These are phyloP conservation scores for Lemur catta DNA, from an alignment of 2,797 vertebrate species.

Conservation along the genomic window DNA sequence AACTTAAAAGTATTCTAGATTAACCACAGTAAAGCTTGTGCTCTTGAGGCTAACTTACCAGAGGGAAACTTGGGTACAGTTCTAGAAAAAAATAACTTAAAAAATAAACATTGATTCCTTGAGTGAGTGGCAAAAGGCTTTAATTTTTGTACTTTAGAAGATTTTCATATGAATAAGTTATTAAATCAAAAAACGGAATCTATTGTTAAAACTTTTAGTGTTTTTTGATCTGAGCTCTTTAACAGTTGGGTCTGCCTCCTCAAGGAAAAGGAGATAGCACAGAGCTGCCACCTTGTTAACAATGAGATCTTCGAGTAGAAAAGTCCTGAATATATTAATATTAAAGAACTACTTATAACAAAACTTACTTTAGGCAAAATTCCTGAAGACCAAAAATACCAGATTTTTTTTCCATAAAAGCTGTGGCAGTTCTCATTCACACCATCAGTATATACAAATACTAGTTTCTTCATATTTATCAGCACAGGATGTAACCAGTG, in stretches of 20 bases:
- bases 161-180: slow-evolving; percentile 11
- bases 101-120: background rate
- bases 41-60: background rate
- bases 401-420: background rate
- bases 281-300: background rate
- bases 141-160: slow-evolving; percentile 27
- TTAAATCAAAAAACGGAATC: background rate
- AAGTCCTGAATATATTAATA: background rate
- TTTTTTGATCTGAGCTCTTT: background rate
- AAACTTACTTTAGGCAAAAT: slow-evolving; percentile 27
- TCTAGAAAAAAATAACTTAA: background rate
- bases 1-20: background rate
- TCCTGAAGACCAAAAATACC: background rate
- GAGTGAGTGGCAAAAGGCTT: background rate
- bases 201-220: background rate
- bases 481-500: background rate
- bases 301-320: background rate
- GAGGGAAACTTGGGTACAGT: background rate
- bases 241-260: background rate
- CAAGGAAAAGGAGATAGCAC: background rate
- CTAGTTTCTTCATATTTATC: background rate
- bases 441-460: background rate
- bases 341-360: background rate
- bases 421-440: background rate
- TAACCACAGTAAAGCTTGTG: slow-evolving; percentile 5